Evolutionary conservation across 2,888 invertebrate genomes (phyloP), one percentile per base, ranked within the genome.

Genomic region (Orthonevra nobilis): DNA sequence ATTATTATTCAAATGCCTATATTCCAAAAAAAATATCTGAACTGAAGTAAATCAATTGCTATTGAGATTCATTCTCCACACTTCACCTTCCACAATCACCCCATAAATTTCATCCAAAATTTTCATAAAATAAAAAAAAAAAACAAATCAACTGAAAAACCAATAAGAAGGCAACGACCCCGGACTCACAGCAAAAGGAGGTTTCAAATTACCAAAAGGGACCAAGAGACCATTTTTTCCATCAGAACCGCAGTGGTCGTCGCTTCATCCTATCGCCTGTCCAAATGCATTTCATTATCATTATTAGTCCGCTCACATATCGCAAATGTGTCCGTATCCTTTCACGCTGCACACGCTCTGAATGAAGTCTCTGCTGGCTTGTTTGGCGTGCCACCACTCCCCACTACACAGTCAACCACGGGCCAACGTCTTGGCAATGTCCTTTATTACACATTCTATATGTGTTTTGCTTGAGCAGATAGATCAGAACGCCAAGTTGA

Each of bases 241-340:
- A 44, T 17, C 32, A 32, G 12, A 44, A 58, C 14, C 40, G 19
- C 12, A 19, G 32, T 20, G 48, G 40, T 63, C n/a, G n/a, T n/a
- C 50, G 40, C 50, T 28, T 30, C 60, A 60, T 60, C 20, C 38
- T 28, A 50, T 63, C 50, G 63, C 50, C 48, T 58, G 46, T 48
- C 46, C 23, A 58, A 58, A 48, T 48, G 46, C 46, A 58, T 56
- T 48, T 54, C 66, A 54, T 46, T 66, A 66, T 58, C 32, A 58
- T 30, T 68, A 46, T 38, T 48, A 46, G 28, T 48, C 30, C 38
- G 20, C 15, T 46, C 66, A 32, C 56, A 68, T 19, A 46, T 44
- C 34, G 30, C 46, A 48, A 38, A 9, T 36, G 38, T 48, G 10
- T 50, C 17, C 63, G 32, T 58, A 68, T 58, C 46, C 68, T 68